These are phyloP conservation scores for Apamea crenata DNA, from an alignment of 2,888 invertebrate species.

Conservation along the genomic window DNA sequence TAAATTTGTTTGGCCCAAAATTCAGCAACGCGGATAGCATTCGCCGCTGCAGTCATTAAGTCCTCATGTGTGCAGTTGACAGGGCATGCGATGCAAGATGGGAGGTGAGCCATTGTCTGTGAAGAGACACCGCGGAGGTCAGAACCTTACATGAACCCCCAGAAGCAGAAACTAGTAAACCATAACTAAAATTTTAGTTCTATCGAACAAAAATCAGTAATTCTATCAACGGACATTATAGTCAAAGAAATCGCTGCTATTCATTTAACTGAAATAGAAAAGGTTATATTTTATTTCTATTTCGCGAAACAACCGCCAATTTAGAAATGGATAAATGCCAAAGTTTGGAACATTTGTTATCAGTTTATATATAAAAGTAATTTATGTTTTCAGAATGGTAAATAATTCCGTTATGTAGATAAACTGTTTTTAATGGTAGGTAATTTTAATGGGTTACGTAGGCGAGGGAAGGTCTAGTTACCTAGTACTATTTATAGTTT, in stretches of 20 bases:
- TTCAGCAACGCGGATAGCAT: too few relatives aligned
- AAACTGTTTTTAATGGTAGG: constrained; percentile 8
- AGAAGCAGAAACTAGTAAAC: too few relatives aligned
- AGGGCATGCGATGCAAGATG: too few relatives aligned
- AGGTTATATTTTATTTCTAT: constrained; percentile 26
- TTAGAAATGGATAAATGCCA: constrained; percentile 18
- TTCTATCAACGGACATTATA: constrained; percentile 8
- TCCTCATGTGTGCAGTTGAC: too few relatives aligned
- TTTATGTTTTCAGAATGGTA: neutral
- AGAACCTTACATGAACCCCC: too few relatives aligned
- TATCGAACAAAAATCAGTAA: constrained; percentile 4
- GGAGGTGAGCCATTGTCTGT: too few relatives aligned
- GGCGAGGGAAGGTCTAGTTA: neutral
- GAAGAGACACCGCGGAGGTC: too few relatives aligned
- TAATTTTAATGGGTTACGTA: constrained; percentile 8
- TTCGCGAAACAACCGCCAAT: neutral
- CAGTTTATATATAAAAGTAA: constrained; percentile 23
- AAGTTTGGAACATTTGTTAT: constrained; percentile 17
- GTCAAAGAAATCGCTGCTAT: constrained; percentile 5
- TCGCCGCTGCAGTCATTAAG: too few relatives aligned
- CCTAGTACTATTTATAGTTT: constrained; percentile 10
- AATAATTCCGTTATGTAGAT: neutral
- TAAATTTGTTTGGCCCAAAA: too few relatives aligned
- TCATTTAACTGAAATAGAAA: constrained; percentile 2
- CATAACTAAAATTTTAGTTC: neutral